Evolutionary conservation across 2,797 vertebrate species (phyloP), one percentile per base, ranked within the genome.

Genomic region (Enteromius paludinosus): DNA sequence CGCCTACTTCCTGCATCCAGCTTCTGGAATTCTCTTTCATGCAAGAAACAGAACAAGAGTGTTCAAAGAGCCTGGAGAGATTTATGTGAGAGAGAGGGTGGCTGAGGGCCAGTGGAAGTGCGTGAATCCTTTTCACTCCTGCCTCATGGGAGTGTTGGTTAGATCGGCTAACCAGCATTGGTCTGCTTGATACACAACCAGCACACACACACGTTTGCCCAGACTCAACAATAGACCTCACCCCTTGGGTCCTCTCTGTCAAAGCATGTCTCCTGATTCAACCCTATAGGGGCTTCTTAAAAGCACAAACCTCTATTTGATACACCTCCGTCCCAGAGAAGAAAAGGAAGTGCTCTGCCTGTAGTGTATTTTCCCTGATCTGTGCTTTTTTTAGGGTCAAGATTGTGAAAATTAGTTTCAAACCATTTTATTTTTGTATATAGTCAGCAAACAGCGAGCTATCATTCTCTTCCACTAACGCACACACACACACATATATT

Each of bases 161-260:
- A 83, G 59, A 78, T 73, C 20, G 49, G 71, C 49, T 72, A 73
- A 80, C 65, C 18, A n/a, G 64, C 76, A 52, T 61, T 78, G 83
- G 72, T 72, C 71, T 78, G 41, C 43, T 62, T 43, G 23, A 68
- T 77, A 35, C 76, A 62, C 68, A 49, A 81, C 66, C 4, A 4
- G 3, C 30, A 30, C 38, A 61, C 73, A 43, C 61, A 61, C 47
- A 52, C 33, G 1, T 15, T 7, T 30, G 28, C 33, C 47, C 41
- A 62, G 65, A 25, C 52, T 76, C 56, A 71, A 64, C 75, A 76
- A 82, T 20, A 75, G 45, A 33, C 45, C 59, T 86, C 35, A 79
- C 76, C 86, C 59, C 80, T 56, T n/a, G 59, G 56, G 80, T 79
- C 64, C 76, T 79, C 76, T 82, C 83, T 82, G 79, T 86, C 85